phyloP scores from a whole-genome alignment of 2,797 vertebrate genomes.

The Enteromius trimaculatus region DNA sequence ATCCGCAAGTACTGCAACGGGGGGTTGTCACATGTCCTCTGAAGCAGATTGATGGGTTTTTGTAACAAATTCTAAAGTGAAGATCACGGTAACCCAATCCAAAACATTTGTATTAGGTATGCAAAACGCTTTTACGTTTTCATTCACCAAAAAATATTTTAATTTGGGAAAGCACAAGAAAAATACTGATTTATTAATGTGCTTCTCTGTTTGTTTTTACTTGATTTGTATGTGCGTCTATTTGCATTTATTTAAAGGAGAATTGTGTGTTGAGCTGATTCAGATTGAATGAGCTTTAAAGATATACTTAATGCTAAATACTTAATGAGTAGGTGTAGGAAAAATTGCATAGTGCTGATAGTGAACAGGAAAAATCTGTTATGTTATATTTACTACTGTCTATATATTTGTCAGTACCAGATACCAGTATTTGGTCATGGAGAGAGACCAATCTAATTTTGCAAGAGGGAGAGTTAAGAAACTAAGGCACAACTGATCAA shows the following conservation, averaged over 20 bases:
- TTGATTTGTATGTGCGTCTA: background rate
- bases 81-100: too few relatives aligned
- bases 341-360: background rate
- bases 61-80: too few relatives aligned
- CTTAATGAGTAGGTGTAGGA: background rate
- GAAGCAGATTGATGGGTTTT: too few relatives aligned
- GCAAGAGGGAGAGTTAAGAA: background rate
- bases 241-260: background rate
- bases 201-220: background rate
- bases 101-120: background rate
- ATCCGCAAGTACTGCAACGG: too few relatives aligned
- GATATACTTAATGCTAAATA: background rate
- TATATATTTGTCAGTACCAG: background rate
- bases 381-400: background rate
- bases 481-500: background rate
- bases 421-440: background rate
- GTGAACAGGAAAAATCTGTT: background rate
- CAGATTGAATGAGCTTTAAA: background rate
- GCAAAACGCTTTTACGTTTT: background rate
- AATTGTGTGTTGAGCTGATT: background rate
- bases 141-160: background rate
- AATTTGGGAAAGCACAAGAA: background rate
- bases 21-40: too few relatives aligned
- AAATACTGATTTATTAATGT: background rate
- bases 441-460: background rate